Evolutionary conservation across 2,797 vertebrate species (phyloP).

Genomic region (Lerista edwardsae): DNA sequence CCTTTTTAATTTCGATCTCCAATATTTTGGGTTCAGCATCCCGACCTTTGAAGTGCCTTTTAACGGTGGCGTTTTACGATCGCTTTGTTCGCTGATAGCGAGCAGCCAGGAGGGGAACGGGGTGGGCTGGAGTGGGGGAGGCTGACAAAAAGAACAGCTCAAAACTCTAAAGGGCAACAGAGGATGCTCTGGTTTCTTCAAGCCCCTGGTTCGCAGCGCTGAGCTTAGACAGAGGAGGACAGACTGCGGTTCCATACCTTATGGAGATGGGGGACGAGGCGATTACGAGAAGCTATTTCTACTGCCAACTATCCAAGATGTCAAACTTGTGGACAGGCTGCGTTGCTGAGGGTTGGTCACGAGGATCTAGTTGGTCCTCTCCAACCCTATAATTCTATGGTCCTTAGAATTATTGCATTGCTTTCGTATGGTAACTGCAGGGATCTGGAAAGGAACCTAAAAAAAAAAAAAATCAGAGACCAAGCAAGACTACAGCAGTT

Average conservation of each 20-base stretch:
- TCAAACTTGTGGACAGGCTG: no score
- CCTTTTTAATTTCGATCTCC: conserved; percentile 1
- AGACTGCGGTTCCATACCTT: fast-evolving
- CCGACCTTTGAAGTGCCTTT: conserved; percentile 3
- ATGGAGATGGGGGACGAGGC: no score
- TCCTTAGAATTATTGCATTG: no score
- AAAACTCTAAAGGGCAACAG: neutral
- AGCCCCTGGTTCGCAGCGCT: neutral
- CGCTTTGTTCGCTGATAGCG: neutral
- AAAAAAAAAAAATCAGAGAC: neutral
- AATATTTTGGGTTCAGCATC: neutral
- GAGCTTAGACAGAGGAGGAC: neutral
- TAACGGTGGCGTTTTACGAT: neutral
- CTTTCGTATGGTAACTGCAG: no score
- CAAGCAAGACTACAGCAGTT: neutral
- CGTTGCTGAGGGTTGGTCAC: no score
- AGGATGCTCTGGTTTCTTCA: neutral
- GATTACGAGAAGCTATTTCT: neutral
- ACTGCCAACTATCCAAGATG: neutral
- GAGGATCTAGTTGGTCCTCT: no score
- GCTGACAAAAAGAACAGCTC: neutral
- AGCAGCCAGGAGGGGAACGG: no score
- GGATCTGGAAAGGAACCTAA: neutral
- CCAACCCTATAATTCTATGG: no score
- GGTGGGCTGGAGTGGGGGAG: no score